These are phyloP conservation scores for Sebastes reedi DNA, from an alignment of 2,797 vertebrate genomes.

Conservation along the genomic window DNA sequence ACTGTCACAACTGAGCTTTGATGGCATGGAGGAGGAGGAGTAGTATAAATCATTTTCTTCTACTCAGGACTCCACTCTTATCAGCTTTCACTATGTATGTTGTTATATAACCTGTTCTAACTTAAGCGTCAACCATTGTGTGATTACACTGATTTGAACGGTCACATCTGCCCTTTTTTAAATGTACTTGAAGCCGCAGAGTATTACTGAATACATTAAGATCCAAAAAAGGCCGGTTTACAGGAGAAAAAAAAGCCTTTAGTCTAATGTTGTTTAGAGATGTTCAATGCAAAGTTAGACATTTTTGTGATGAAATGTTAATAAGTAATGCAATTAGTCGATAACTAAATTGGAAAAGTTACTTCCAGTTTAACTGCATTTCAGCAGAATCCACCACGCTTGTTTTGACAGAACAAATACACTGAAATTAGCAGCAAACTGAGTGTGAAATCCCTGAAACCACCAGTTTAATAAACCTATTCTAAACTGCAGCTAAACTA, in stretches of 20 bases:
- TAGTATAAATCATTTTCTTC: not conserved
- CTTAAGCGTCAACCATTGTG: not conserved
- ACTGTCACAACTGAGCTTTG: not conserved
- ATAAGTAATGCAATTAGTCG: not conserved
- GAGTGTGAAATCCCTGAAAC: not conserved
- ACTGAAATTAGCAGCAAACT: too few species aligned
- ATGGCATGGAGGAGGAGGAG: not conserved
- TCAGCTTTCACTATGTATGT: not conserved
- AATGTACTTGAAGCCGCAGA: not conserved
- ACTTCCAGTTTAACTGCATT: not conserved
- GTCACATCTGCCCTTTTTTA: not conserved
- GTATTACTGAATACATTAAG: not conserved
- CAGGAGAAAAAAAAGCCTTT: not conserved
- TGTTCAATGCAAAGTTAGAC: not conserved
- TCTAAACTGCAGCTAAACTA: not conserved
- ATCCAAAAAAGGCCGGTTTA: not conserved
- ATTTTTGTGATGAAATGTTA: not conserved
- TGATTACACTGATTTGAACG: not conserved
- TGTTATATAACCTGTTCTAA: not conserved
- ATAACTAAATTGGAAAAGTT: not conserved
- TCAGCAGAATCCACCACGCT: not conserved
- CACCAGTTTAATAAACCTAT: not conserved
- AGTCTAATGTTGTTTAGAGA: not conserved
- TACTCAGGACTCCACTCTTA: not conserved
- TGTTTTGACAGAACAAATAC: too few species aligned